Evolutionary conservation across 2,113 vertebrate species (phyloP), one percentile per base, ranked within the genome.

Genomic region (zebrafish (Danio rerio)): DNA sequence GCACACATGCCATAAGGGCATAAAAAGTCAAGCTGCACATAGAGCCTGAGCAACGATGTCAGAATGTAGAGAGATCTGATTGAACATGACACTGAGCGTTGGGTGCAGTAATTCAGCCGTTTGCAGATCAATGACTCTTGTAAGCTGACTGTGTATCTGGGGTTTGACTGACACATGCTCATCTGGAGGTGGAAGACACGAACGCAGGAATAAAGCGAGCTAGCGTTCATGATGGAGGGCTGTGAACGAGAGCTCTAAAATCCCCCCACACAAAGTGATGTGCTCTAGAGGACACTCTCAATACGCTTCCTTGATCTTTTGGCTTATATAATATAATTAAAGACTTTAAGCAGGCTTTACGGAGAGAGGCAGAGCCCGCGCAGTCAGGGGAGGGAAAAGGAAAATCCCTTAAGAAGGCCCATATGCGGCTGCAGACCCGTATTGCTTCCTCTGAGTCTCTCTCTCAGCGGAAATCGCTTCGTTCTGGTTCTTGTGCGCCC

Each of bases 281-380:
- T 56, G 50, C 81, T 81, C 59, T 81, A 88, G 83, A 83, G 81
- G 77, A 88, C 83, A 85, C 86, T 88, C 87, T 89, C 89, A 83
- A 80, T 87, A 88, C 82, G 85, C 87, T 89, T 86, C 89, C 90
- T 89, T 91, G 89, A 92, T 92, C 91, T 91, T 78, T 40, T 71
- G 83, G 88, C 88, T 93, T 92, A 91, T 90, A 89, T 91, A 92
- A 92, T 90, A 91, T 91, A 91, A 92, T 92, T 92, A 93, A 92
- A 89, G 87, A 87, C 83, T 90, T 92, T 92, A 92, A 92, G 83
- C 82, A 84, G 89, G 87, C 82, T 91, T 88, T 90, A 88, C 85
- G 81, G 78, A 86, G 88, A 89, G 69, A 87, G 63, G 82, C 90
- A 84, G 63, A 79, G 75, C 45, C 55, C 40, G 65, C 82, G 81